Evolutionary conservation across 1,140 invertebrate genomes (phyloP).

Genomic region (Bombus impatiens): DNA sequence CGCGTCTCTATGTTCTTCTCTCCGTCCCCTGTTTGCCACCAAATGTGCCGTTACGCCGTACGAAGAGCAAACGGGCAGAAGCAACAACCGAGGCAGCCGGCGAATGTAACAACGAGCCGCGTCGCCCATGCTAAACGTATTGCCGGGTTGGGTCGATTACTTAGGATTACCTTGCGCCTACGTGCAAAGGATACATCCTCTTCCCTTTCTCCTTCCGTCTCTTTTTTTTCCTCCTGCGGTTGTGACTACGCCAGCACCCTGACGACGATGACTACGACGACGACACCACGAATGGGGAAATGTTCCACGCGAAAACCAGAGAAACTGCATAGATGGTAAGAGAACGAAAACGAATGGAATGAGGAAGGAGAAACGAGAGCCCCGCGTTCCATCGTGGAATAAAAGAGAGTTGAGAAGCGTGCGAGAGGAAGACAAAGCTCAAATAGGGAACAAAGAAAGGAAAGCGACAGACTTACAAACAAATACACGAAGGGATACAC

Average conservation of each 20-base stretch:
- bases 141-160: conserved; percentile 55
- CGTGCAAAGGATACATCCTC: conserved; percentile 45
- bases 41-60: conserved; percentile 57
- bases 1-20: background rate
- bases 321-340: conserved; percentile 16
- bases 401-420: conserved; percentile 57
- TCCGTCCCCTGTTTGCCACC: conserved; percentile 16
- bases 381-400: conserved; percentile 45
- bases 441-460: conserved; percentile 40
- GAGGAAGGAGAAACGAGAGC: conserved; percentile 70
- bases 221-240: background rate
- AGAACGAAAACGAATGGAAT: conserved; percentile 72
- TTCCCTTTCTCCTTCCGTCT: background rate
- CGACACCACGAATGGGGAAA: too few species aligned
- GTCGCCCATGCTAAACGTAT: conserved; percentile 51
- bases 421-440: conserved; percentile 51
- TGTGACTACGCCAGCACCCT: background rate
- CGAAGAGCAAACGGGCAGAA: conserved; percentile 25
- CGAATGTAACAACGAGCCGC: background rate
- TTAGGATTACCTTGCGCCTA: conserved; percentile 53
- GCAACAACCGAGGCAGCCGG: conserved; percentile 14
- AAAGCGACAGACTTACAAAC: conserved; percentile 55
- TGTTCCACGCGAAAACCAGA: background rate
- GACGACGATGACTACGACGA: background rate
- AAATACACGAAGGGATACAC: conserved; percentile 54